Evolutionary conservation across 2,113 vertebrate species (phyloP), one percentile per base, ranked within the genome.

Genomic region (Aegithalos caudatus): DNA sequence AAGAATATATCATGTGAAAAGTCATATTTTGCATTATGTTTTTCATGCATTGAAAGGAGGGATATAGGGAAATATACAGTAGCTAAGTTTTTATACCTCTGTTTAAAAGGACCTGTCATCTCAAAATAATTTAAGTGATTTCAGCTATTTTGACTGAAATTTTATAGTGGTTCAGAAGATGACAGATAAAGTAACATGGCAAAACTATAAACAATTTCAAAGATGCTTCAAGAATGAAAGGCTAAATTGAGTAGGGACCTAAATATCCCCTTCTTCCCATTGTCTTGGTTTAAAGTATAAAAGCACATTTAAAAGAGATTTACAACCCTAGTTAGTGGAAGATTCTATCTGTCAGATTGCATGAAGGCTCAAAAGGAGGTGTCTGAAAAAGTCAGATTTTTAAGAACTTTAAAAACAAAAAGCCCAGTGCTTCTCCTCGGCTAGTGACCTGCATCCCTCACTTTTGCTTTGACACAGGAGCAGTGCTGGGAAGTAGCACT

Each of bases 111-210:
- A 91, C 54, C 74, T 58, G 48, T 48, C 56, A 58, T 38, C 51
- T 93, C 12, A 88, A 25, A 93, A 94, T 83, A 2, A 44, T 47
- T 90, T 50, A 27, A 90, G 24, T 71, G 51, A 73, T 88, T 92
- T 88, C 71, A 81, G 54, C 40, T 90, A 51, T 86, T 95, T 92
- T 86, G 60, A 81, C 51, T 78, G 64, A 86, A 90, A 86, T 94
- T 86, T 78, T 88, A 37, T 45, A 45, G 61, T 67, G 37, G 18
- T 33, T 62, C 64, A 86, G 71, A 85, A 76, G 62, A 93, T 37
- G 64, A 91, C 71, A 86, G 58, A 50, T 80, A 44, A 94, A 93
- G 48, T 77, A 88, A 64, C 42, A 25, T 25, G 27, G 44, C 31
- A 77, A 62, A 91, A 64, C 37, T 74, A 84, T 71, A 94, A 80